These are phyloP conservation scores for Subanguina moxae DNA, from an alignment of 1,140 invertebrate genomes.

Conservation along the genomic window DNA sequence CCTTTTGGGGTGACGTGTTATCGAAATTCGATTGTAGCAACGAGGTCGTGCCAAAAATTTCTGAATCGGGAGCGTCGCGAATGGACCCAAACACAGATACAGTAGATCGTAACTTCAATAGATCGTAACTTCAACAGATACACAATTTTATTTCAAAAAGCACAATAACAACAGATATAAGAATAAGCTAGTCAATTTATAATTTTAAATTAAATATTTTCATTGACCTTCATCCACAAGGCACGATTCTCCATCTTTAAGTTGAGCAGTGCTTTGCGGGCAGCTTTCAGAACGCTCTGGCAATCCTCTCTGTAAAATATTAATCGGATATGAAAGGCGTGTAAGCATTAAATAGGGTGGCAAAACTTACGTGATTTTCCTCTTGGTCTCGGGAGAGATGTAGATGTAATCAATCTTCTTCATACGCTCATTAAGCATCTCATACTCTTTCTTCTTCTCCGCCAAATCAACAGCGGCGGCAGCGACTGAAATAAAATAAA, in stretches of 20 bases:
- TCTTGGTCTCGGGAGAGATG: not conserved
- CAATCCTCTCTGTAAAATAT: not conserved
- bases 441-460: not conserved
- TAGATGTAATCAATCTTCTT: not conserved
- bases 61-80: too few species aligned
- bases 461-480: too few species aligned
- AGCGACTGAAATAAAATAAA: too few species aligned
- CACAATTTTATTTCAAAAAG: not conserved
- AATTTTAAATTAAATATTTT: not conserved
- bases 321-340: not conserved
- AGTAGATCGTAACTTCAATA: too few species aligned
- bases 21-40: too few species aligned
- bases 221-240: slow-evolving; percentile 14
- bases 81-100: too few species aligned
- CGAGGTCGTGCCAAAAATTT: too few species aligned
- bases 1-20: too few species aligned
- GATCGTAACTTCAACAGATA: too few species aligned
- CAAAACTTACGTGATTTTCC: not conserved
- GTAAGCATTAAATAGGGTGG: not conserved
- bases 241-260: slow-evolving; percentile 12
- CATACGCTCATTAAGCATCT: not conserved
- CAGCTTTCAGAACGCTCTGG: not conserved
- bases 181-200: not conserved
- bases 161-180: not conserved
- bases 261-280: slow-evolving; percentile 2